Percentiles rank a stretch among this genome's conserved stretches.
phyloP scores from a whole-genome alignment of 2,888 invertebrate species.

The Prostheceraeus crozeri region DNA sequence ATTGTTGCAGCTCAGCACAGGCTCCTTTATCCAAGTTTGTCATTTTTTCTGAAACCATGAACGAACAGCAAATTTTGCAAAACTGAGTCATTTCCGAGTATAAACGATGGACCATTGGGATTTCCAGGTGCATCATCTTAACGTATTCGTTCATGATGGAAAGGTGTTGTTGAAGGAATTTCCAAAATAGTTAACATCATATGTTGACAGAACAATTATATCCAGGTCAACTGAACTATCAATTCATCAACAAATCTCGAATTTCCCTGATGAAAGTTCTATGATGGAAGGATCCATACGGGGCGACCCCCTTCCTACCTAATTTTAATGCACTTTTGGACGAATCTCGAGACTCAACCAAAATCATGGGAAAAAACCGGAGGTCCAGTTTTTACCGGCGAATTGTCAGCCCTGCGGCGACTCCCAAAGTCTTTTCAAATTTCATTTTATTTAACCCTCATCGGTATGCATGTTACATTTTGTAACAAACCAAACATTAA shows the following conservation, averaged over 20 bases:
- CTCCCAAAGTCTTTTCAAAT: too few relatives aligned
- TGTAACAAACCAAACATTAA: too few relatives aligned
- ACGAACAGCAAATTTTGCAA: background rate
- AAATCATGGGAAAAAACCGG: background rate
- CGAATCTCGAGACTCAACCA: conserved; percentile 19
- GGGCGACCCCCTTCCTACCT: background rate
- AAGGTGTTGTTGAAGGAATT: background rate
- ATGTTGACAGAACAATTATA: too few relatives aligned
- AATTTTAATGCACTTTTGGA: background rate
- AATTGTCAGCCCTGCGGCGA: conserved; percentile 16
- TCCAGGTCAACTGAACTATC: too few relatives aligned
- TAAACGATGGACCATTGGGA: background rate
- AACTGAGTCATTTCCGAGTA: background rate
- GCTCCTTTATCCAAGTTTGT: too few relatives aligned
- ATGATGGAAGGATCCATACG: too few relatives aligned
- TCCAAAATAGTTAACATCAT: background rate
- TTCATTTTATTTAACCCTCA: too few relatives aligned
- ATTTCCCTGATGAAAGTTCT: too few relatives aligned
- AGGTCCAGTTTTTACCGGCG: background rate
- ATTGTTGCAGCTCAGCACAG: too few relatives aligned
- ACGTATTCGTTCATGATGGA: conserved; percentile 12
- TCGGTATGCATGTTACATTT: too few relatives aligned
- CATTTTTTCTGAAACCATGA: conserved; percentile 6
- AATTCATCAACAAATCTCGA: too few relatives aligned
- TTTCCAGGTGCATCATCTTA: conserved; percentile 1